Percentiles rank a stretch among this genome's conserved stretches.
These are phyloP conservation scores for Xylocopa sonorina DNA, from an alignment of 1,140 invertebrate species.

Conservation along the genomic window DNA sequence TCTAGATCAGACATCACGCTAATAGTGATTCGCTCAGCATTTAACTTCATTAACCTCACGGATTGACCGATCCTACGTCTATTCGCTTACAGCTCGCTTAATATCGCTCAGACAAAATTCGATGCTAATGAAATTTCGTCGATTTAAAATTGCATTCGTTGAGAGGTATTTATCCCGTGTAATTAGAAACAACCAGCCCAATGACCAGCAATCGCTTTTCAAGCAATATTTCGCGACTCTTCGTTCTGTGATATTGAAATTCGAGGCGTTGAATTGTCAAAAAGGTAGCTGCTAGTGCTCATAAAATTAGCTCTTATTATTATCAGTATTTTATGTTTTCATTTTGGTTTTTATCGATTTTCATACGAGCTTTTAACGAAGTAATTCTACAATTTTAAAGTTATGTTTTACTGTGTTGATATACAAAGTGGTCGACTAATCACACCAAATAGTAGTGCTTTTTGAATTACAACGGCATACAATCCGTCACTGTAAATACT, in stretches of 20 bases:
- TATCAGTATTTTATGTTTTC: background rate
- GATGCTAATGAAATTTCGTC: conserved; percentile 19
- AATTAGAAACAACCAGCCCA: background rate
- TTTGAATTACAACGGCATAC: too few relatives aligned
- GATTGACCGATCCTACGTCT: conserved; percentile 28
- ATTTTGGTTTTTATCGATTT: too few relatives aligned
- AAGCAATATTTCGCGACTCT: background rate
- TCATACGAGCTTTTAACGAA: too few relatives aligned
- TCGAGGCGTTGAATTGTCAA: background rate
- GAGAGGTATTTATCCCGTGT: background rate
- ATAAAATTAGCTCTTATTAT: background rate
- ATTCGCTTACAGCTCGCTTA: conserved; percentile 1
- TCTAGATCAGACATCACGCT: too few relatives aligned
- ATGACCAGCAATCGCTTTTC: background rate
- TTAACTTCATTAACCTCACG: conserved; percentile 45
- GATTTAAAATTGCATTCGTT: conserved; percentile 15
- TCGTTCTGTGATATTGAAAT: background rate
- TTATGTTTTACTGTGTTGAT: too few relatives aligned
- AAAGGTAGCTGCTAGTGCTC: background rate
- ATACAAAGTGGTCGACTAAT: too few relatives aligned
- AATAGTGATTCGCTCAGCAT: conserved; percentile 38
- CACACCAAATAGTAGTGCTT: too few relatives aligned
- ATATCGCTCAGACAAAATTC: conserved; percentile 1
- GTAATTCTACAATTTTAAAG: too few relatives aligned
- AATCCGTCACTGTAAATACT: too few relatives aligned